Evolutionary conservation across 2,113 vertebrate genomes (phyloP), one percentile per base, ranked within the genome.

Genomic region (Stigmatopora nigra): DNA sequence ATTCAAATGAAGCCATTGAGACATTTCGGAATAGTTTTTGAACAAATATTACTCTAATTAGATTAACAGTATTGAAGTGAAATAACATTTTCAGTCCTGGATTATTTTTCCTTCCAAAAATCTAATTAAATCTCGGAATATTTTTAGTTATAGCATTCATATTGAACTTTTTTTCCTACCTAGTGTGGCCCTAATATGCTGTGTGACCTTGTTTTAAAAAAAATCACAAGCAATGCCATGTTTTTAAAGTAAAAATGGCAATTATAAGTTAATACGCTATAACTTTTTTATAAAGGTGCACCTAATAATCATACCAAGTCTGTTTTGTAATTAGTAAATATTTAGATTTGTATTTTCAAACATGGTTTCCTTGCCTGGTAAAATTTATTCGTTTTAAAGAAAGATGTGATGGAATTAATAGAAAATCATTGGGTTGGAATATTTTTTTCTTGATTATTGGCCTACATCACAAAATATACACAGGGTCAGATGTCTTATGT

Each of bases 241-340:
- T 15, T 13, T 31, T 22, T 5, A 56, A 56, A 56, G 13, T 31
- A 15, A 56, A 25, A 12, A 56, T 56, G 13, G 22, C 53, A 7
- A 31, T 56, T 31, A 56, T 25, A 4, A 20, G 20, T 2, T 25
- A 22, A 20, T 76, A 71, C 73, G 61, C 77, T 57, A 58, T 22
- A 48, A 35, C 52, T 51, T 66, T 66, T 64, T 65, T 68, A 63
- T 71, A 63, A 12, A 68, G 49, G 31, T 35, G 61, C 53, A 7
- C 66, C 1, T 59, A 10, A 17, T 57, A 46, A 25, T 68, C 36
- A 46, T 45, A 67, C 46, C 22, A 46, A 58, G 51, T 19, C n/a
- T n/a, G 38, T n/a, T 47, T 45, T 22, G 22, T 16, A 25, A 64
- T 61, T 0, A 35, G 35, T 44, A 7, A 14, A 59, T 15, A 20